Conservation (phyloP, 2,797 vertebrate species). For the Sebastes matsubarae region DNA sequence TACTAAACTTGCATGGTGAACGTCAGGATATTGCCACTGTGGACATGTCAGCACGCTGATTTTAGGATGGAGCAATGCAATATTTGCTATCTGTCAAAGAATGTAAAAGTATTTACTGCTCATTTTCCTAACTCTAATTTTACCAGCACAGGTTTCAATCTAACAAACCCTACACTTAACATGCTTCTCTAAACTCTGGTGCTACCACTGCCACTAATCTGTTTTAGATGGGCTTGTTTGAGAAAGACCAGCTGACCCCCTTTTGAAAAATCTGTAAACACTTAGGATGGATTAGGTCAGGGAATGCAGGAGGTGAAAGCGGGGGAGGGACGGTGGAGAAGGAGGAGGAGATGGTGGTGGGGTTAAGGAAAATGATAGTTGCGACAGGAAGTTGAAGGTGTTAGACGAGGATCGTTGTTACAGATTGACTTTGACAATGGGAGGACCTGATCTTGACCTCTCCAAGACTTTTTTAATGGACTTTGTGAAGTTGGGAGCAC, state of each 20-base stretch:
- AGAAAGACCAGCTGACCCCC: slow-evolving; percentile 71
- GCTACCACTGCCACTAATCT: slow-evolving; percentile 32
- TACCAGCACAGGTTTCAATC: not conserved
- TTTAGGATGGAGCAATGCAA: not conserved
- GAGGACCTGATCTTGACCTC: slow-evolving; percentile 29
- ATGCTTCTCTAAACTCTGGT: not conserved
- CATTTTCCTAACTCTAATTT: not conserved
- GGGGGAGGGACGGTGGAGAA: slow-evolving; percentile 5
- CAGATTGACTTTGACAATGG: slow-evolving; percentile 26
- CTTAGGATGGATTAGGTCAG: slow-evolving; percentile 72
- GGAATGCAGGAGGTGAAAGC: slow-evolving; percentile 37
- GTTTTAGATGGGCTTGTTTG: slow-evolving; percentile 57
- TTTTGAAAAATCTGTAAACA: slow-evolving; percentile 73
- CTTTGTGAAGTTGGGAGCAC: not conserved
- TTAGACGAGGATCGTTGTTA: slow-evolving; percentile 12
- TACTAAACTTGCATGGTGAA: not conserved
- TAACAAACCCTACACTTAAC: not conserved
- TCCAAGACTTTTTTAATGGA: not conserved
- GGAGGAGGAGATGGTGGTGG: slow-evolving; percentile 34
- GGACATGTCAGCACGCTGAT: not conserved
- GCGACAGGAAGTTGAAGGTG: slow-evolving; percentile 15
- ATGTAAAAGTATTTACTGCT: not conserved
- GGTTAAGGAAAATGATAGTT: not conserved
- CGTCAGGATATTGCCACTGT: not conserved
- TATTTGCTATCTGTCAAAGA: not conserved